Base-by-base conservation (phyloP, 2,888 invertebrate species). In the Diplazon laetatorius region DNA sequence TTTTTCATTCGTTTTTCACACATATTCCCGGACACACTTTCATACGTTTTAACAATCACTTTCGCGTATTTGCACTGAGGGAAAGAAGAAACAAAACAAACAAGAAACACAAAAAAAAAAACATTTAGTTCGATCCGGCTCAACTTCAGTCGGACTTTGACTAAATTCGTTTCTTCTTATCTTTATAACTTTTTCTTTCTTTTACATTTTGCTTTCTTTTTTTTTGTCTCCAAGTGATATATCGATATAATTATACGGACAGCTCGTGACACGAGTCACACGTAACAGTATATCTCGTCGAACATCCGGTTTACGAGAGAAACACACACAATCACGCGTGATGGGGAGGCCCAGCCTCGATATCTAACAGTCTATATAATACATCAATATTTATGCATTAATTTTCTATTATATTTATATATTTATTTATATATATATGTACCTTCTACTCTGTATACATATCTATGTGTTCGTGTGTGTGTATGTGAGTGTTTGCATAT, bases 291-390 rank as follows among this genome's bases (percentile, higher is more conserved):
- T n/a, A 76, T 16, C 42, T 50, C 68, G 69, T 65, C 63, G 52
- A 35, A 76, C 76, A 69, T 44, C 55, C 71, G 66, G 20, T 5
- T n/a, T 35, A 48, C n/a, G 8, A 69, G 50, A 70, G 39, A 71
- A 66, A 60, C 59, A 80, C 59, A 80, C 70, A 81, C 80, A 81
- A 81, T 79, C 74, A 73, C 72, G 72, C 59, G 42, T 66, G 65
- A 78, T 59, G 39, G 57, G 66, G 82, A 87, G 87, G 87, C 87
- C 88, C 88, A 87, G 88, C 88, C 88, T 85, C 87, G 75, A 74
- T 79, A 77, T 80, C 77, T 81, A 83, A 85, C 75, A 80, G 63
- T 78, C 81, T 85, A 79, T 80, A 78, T 74, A 74, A 73, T 78
- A 85, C 86, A 85, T 82, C 83, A 78, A 85, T 82, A 74, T 80